phyloP scores from a whole-genome alignment of 2,888 invertebrate species.

The Vesta saturnalis region DNA sequence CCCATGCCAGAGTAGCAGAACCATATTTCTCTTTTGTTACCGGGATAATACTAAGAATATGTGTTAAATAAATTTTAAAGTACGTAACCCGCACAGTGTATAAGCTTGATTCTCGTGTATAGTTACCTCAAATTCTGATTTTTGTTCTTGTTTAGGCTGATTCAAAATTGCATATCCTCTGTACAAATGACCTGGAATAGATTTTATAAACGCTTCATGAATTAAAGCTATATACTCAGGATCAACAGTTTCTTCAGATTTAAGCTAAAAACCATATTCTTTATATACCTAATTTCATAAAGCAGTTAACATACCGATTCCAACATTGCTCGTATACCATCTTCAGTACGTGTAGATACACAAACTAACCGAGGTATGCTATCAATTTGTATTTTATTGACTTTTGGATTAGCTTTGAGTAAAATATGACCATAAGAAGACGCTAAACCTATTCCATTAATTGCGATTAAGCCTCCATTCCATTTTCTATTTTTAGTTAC shows the following conservation, averaged over 20 bases:
- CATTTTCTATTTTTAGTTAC: conserved; percentile 84
- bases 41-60: conserved; percentile 57
- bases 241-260: conserved; percentile 64
- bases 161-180: conserved; percentile 69
- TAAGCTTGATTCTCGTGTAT: background rate
- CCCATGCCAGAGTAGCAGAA: conserved; percentile 82
- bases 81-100: background rate
- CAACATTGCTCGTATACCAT: conserved; percentile 75
- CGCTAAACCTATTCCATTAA: conserved; percentile 98
- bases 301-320: conserved; percentile 55
- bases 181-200: conserved; percentile 70
- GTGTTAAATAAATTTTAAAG: background rate
- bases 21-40: conserved; percentile 67
- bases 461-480: conserved; percentile 86
- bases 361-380: conserved; percentile 74
- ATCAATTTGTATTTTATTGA: conserved; percentile 65
- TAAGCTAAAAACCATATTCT: conserved; percentile 58
- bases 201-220: conserved; percentile 62
- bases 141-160: conserved; percentile 51
- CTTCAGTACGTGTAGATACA: conserved; percentile 87
- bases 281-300: background rate
- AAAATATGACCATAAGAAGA: conserved; percentile 93
- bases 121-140: conserved; percentile 56
- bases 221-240: conserved; percentile 64
- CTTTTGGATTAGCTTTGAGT: conserved; percentile 80